Evolutionary conservation across 2,888 invertebrate genomes (phyloP), one percentile per base, ranked within the genome.

Genomic region (Hyposoter dolosus): DNA sequence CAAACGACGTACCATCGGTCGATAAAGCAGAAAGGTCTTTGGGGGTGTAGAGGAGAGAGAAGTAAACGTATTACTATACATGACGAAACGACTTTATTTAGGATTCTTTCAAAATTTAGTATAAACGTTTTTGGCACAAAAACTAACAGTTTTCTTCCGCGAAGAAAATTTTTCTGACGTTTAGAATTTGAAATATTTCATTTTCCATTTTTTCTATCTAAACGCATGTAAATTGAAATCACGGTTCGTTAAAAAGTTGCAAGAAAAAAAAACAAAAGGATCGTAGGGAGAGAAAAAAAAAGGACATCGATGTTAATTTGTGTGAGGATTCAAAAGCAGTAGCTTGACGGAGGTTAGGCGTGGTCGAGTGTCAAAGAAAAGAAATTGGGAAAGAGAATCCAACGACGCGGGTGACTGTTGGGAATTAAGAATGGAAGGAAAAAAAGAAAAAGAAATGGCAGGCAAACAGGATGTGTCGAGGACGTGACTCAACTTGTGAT

Each of bases 401-500:
- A 83, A 60, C 32, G 40, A 32, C 69, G 43, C 35, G n/a, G 43
- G 63, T 60, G 77, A 66, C 75, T 75, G 63, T 56, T 15, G 50
- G 47, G 72, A 74, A 53, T 35, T 40, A 40, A 40, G 40, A 9
- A 40, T 40, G 40, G 10, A 40, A 40, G 78, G 53, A 65, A 40
- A 63, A 9, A 78, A 69, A 63, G 19, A 63, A 69, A 74, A 63
- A 45, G 68, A 43, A 81, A 28, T 69, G 43, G 28, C 45, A 74
- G 79, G 71, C 86, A 87, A 85, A 88, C 88, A 88, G 90, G 89
- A 89, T 88, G 85, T 83, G 84, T 79, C 75, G 87, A 84, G 88
- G 89, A 90, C 90, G 89, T 90, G 90, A 89, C 81, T 79, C 76
- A 89, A 89, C 89, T 90, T 85, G 82, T 85, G 89, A 89, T 88